These are phyloP conservation scores for Propithecus coquereli DNA, from an alignment of 2,113 vertebrate genomes.

Conservation along the genomic window DNA sequence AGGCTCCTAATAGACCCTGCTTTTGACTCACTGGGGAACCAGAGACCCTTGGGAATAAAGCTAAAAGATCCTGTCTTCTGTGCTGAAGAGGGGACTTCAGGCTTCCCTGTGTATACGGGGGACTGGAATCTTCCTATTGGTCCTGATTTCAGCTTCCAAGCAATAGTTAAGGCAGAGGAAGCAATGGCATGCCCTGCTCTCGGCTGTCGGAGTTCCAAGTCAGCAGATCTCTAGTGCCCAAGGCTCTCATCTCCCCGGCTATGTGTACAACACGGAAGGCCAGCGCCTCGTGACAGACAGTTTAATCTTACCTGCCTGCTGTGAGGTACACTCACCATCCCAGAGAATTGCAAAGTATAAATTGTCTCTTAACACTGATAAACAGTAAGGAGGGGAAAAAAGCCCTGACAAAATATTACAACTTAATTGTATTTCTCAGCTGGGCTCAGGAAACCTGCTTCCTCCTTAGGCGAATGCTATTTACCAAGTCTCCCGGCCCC, in stretches of 20 bases:
- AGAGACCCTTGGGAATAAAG: background rate
- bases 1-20: background rate
- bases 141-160: background rate
- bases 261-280: constrained; percentile 44
- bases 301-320: constrained; percentile 79
- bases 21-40: background rate
- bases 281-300: constrained; percentile 69
- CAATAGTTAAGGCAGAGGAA: background rate
- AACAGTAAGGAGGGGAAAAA: constrained; percentile 58
- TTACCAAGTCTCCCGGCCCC: constrained; percentile 65
- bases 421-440: constrained; percentile 76
- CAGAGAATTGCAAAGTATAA: constrained; percentile 70
- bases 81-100: background rate
- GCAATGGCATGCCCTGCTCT: background rate
- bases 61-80: background rate
- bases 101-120: background rate
- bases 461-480: constrained; percentile 69
- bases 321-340: constrained; percentile 41
- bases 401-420: constrained; percentile 73
- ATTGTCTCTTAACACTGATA: constrained; percentile 74
- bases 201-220: background rate
- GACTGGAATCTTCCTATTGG: background rate
- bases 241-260: constrained; percentile 53
- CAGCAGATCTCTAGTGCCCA: constrained; percentile 31
- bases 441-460: constrained; percentile 73